Evolutionary conservation across 2,797 vertebrate species (phyloP).

Genomic region (Girardinus metallicus): DNA sequence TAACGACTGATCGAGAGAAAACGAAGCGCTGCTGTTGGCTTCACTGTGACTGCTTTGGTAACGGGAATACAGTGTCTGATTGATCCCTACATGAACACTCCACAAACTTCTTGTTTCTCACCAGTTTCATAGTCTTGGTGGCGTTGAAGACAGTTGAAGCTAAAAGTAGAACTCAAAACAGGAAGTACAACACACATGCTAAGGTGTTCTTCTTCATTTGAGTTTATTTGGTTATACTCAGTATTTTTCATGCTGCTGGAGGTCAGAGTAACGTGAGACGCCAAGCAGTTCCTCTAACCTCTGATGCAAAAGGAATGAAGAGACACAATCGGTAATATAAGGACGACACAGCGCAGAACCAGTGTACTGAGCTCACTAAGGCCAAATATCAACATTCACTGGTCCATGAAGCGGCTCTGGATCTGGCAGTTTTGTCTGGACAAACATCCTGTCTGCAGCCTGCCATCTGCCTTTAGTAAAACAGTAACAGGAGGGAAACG

Average conservation of each 20-base stretch:
- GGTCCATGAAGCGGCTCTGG: constrained; percentile 23
- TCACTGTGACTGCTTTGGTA: neutral
- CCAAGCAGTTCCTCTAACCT: neutral
- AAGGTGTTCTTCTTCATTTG: neutral
- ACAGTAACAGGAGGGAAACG: constrained; percentile 71
- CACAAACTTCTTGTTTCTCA: no score
- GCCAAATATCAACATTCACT: constrained; percentile 7
- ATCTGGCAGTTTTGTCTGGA: constrained; percentile 59
- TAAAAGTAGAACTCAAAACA: neutral
- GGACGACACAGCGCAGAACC: constrained; percentile 6
- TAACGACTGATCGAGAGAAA: constrained; percentile 46
- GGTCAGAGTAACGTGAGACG: neutral
- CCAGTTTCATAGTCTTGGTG: no score
- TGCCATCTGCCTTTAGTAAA: constrained; percentile 73
- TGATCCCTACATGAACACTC: no score
- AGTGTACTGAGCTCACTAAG: neutral
- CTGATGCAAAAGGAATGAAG: constrained; percentile 16
- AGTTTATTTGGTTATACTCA: neutral
- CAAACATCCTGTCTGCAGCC: constrained; percentile 76
- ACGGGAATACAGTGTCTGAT: neutral
- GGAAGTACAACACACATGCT: neutral
- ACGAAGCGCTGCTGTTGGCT: constrained; percentile 19
- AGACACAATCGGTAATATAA: constrained; percentile 5
- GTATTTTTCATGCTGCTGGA: neutral
- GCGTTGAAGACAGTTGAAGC: neutral